Conservation (phyloP, 2,113 vertebrate species). For the Microcebus ravelobensis region DNA sequence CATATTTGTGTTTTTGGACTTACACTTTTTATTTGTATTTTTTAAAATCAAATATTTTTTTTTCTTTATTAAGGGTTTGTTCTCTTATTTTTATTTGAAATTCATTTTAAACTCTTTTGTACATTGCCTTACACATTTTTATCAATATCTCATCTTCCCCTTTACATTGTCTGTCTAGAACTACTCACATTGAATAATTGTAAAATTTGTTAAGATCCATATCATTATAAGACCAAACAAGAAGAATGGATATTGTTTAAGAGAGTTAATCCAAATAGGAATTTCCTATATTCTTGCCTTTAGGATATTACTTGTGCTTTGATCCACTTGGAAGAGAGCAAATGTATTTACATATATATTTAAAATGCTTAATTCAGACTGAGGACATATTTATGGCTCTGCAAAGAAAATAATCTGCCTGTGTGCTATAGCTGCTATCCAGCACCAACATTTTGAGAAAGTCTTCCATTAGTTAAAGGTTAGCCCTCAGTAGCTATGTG, state of each 20-base stretch:
- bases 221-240: background rate
- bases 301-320: background rate
- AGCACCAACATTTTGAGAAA: background rate
- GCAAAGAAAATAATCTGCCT: background rate
- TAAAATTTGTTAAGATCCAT: background rate
- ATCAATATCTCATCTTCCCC: too few species aligned
- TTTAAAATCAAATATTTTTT: background rate
- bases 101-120: background rate
- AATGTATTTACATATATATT: background rate
- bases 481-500: background rate
- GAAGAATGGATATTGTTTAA: background rate
- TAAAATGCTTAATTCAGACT: background rate
- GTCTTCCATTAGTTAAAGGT: background rate
- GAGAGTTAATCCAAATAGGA: background rate
- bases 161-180: too few species aligned
- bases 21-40: background rate
- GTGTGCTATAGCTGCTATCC: accelerated
- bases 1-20: background rate
- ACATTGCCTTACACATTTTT: background rate
- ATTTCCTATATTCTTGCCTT: background rate
- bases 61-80: background rate
- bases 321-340: background rate
- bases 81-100: background rate
- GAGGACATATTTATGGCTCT: background rate
- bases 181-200: background rate